Evolutionary conservation across 2,888 invertebrate genomes (phyloP), one percentile per base, ranked within the genome.

Genomic region (Mimas tiliae): DNA sequence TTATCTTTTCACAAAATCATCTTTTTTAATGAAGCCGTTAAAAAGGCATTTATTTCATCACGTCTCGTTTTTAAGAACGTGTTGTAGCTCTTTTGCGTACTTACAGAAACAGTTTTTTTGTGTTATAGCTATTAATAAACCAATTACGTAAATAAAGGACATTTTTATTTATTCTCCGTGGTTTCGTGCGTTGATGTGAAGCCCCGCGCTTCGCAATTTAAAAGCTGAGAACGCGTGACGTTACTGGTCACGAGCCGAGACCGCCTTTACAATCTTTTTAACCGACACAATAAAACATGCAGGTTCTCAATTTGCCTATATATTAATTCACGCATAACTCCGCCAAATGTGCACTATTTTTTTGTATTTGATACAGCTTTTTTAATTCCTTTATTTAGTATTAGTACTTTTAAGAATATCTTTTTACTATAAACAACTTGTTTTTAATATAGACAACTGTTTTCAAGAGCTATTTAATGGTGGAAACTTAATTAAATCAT

Each of bases 141-240:
- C 8, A 42, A 27, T 47, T 55, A 63, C 34, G 42, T 66, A 47
- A 19, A 38, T 55, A 42, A 38, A 51, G 34, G 9, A 6, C 12
- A n/a, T 66, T 66, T 65, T 62, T n/a, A 48, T 42, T 38, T 53
- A 38, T 19, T 58, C 19, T 16, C 19, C 66, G 63, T 48, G 51
- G 58, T 55, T 64, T 67, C 64, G 72, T 79, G 75, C 81, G 82
- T 84, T 82, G 83, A 51, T 72, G 70, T 12, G 80, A 84, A 80
- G 74, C 80, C 79, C 27, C 64, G 51, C 14, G 63, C 27, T 38
- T 67, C 65, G 34, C 38, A 19, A 53, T 53, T 45, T 53, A 27
- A 11, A n/a, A 34, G 19, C 21, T 4, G 14, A 7, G 9, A 16
- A 58, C 38, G 42, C 53, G 65, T 48, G 53, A 45, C 45, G 45